Evolutionary conservation across 2,113 vertebrate species (phyloP).

Genomic region (Dicerorhinus sumatrensis): DNA sequence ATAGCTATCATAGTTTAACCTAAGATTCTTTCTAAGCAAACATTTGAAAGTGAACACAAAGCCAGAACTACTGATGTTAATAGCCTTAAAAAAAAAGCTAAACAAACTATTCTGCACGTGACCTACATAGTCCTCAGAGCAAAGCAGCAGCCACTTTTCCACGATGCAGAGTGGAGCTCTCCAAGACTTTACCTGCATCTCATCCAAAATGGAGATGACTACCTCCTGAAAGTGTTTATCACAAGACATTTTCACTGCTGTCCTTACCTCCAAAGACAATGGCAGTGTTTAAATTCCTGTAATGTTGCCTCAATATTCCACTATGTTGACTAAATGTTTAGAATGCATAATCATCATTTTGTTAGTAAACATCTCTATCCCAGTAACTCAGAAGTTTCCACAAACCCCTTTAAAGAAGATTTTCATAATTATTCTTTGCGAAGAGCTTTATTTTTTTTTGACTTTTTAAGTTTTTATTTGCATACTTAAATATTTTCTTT

Average conservation of each 20-base stretch:
- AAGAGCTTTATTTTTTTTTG: not conserved
- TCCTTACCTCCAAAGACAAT: not conserved
- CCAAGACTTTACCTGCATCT: not conserved
- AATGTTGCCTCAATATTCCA: not conserved
- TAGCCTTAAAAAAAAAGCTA: not conserved
- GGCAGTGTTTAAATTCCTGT: not conserved
- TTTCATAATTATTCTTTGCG: not conserved
- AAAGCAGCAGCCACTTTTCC: not conserved
- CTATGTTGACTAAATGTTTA: conserved; percentile 13
- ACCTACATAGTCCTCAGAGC: not conserved
- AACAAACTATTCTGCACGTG: not conserved
- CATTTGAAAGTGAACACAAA: not conserved
- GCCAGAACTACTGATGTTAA: not conserved
- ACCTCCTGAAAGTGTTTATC: not conserved
- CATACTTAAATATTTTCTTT: not conserved
- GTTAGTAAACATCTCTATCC: not conserved
- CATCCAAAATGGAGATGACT: not conserved
- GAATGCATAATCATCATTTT: not conserved
- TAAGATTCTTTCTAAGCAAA: not conserved
- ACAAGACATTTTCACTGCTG: not conserved
- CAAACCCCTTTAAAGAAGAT: not conserved
- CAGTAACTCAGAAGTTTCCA: not conserved
- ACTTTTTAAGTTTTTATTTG: not conserved
- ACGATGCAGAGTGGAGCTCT: not conserved
- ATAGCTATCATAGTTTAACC: not conserved